Evolutionary conservation across 92 coral and sea anemone species (phyloP).

Genomic region (Zoanthus solanderi): DNA sequence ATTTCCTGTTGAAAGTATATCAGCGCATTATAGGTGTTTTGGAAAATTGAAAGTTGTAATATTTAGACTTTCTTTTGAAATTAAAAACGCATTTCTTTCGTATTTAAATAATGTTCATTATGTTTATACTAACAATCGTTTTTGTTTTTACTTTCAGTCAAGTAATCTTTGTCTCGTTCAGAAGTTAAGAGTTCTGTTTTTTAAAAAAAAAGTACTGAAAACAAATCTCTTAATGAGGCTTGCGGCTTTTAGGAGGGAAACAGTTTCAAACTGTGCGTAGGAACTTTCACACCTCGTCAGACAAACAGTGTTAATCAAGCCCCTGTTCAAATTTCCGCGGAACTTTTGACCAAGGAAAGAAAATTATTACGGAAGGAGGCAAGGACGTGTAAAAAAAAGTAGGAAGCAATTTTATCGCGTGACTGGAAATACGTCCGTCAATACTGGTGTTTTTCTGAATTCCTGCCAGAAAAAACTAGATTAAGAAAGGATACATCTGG

Average conservation of each 20-base stretch:
- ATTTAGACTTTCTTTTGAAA: not conserved
- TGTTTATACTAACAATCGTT: not conserved
- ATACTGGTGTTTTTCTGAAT: conserved; percentile 12
- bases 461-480: conserved; percentile 22
- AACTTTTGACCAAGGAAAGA: not conserved
- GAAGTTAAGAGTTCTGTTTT: not conserved
- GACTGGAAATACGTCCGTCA: conserved; percentile 10
- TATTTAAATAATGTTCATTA: too few relatives aligned
- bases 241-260: not conserved
- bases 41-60: too few relatives aligned
- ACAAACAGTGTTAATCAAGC: not conserved
- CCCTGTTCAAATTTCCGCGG: conserved; percentile 36
- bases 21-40: too few relatives aligned
- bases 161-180: not conserved
- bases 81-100: not conserved
- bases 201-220: not conserved
- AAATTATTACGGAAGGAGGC: conserved; percentile 7
- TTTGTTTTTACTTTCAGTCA: not conserved
- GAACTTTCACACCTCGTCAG: conserved; percentile 42
- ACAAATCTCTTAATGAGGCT: not conserved
- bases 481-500: conserved; percentile 16
- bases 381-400: not conserved
- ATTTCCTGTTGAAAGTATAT: not conserved
- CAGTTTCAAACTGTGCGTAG: conserved; percentile 4
- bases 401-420: conserved; percentile 23